Conservation (phyloP, 2,113 vertebrate species). For the Tachysurus fulvidraco region DNA sequence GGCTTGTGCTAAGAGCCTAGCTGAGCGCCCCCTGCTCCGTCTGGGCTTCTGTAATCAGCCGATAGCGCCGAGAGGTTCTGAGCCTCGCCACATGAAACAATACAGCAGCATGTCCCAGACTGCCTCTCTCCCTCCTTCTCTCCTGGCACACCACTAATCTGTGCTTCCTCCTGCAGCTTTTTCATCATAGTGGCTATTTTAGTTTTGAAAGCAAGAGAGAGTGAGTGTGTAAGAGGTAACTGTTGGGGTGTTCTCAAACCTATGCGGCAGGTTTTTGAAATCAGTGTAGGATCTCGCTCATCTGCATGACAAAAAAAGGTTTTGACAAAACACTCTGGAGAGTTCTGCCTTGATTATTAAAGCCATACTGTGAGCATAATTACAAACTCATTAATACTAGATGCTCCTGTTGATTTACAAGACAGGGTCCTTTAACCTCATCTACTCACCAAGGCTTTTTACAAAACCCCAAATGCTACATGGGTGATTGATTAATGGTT, state of each 20-base stretch:
- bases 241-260: slow-evolving; percentile 25
- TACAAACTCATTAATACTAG: slow-evolving; percentile 31
- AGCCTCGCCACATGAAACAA: slow-evolving; percentile 40
- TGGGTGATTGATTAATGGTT: neutral
- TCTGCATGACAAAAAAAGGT: slow-evolving; percentile 35
- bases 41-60: slow-evolving; percentile 39
- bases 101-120: slow-evolving; percentile 35
- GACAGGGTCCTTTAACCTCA: slow-evolving; percentile 28
- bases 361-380: slow-evolving; percentile 17
- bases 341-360: slow-evolving; percentile 20
- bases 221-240: neutral
- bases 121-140: slow-evolving; percentile 18
- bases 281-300: slow-evolving; percentile 36
- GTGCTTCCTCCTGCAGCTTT: slow-evolving; percentile 36
- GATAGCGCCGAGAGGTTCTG: slow-evolving; percentile 27
- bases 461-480: neutral
- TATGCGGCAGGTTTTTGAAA: slow-evolving; percentile 37
- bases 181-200: slow-evolving; percentile 33
- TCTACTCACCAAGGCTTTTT: slow-evolving; percentile 15
- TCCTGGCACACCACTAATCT: slow-evolving; percentile 32
- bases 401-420: slow-evolving; percentile 14
- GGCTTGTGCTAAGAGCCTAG: slow-evolving; percentile 43
- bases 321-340: slow-evolving; percentile 22
- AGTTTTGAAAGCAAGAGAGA: slow-evolving; percentile 36
- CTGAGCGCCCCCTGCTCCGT: slow-evolving; percentile 29